Conservation (phyloP, 2,888 invertebrate species). For the Agrochola litura region DNA sequence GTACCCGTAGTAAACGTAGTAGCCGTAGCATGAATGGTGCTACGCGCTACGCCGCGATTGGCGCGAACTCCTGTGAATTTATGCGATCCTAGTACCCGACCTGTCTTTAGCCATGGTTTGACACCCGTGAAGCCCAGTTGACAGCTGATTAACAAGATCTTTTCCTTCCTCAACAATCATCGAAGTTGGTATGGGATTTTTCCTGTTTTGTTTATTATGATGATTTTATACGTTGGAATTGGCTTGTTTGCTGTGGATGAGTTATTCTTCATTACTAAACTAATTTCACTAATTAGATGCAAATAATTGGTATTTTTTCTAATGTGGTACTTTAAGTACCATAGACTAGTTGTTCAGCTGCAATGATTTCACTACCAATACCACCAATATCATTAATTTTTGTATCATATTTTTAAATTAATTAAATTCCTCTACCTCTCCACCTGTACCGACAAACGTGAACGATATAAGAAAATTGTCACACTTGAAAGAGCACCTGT, state of each 20-base stretch:
- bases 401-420: neutral
- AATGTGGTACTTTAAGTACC: neutral
- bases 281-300: conserved; percentile 6
- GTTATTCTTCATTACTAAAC: neutral
- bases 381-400: neutral
- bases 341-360: neutral
- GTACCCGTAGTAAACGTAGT: conserved; percentile 27
- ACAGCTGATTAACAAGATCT: conserved; percentile 78
- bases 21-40: conserved; percentile 53
- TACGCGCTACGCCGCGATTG: conserved; percentile 27
- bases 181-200: neutral
- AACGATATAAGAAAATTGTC: conserved; percentile 53
- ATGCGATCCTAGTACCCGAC: conserved; percentile 82
- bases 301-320: neutral
- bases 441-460: neutral
- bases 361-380: neutral
- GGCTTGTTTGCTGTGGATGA: neutral
- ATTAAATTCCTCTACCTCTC: neutral
- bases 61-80: conserved; percentile 60
- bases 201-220: neutral
- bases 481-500: conserved; percentile 73
- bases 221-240: neutral
- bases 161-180: conserved; percentile 39
- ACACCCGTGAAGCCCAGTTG: conserved; percentile 85
- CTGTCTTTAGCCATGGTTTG: conserved; percentile 88